phyloP scores from a whole-genome alignment of 2,113 vertebrate species.

The Lepus europaeus region DNA sequence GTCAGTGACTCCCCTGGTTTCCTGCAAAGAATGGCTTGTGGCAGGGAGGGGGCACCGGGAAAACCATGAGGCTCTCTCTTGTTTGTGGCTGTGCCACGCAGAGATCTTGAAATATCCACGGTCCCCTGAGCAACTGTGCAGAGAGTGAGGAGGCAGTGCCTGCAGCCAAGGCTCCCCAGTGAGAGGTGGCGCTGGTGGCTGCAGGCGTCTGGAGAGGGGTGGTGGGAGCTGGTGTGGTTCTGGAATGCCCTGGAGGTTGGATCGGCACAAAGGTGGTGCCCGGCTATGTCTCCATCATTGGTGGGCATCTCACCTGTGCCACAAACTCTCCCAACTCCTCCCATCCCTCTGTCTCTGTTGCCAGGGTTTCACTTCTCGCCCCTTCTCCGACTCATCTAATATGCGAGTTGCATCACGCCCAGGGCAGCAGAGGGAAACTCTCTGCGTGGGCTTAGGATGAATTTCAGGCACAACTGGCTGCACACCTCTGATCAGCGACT shows the following conservation, averaged over 20 bases:
- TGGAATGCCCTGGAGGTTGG: neutral
- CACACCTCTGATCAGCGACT: neutral
- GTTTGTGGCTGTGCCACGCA: constrained; percentile 66
- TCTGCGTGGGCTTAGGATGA: neutral
- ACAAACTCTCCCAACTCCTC: accelerated
- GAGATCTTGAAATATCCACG: constrained; percentile 87
- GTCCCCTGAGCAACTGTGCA: neutral
- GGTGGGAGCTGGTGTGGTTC: neutral
- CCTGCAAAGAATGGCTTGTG: constrained; percentile 78
- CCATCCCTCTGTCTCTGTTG: neutral
- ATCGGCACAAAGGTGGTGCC: neutral
- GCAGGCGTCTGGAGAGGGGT: neutral
- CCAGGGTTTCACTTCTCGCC: neutral
- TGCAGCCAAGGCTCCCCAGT: neutral
- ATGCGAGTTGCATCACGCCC: neutral
- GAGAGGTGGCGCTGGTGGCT: neutral
- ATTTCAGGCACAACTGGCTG: neutral
- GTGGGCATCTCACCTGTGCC: neutral
- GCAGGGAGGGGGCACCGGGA: neutral
- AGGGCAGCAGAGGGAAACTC: neutral
- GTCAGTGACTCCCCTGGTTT: constrained; percentile 79
- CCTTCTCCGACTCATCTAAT: neutral
- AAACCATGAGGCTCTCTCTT: constrained; percentile 50
- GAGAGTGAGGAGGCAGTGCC: constrained; percentile 44
- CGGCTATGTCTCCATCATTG: accelerated